phyloP scores from a whole-genome alignment of 2,113 vertebrate genomes.

The Toxostoma redivivum region DNA sequence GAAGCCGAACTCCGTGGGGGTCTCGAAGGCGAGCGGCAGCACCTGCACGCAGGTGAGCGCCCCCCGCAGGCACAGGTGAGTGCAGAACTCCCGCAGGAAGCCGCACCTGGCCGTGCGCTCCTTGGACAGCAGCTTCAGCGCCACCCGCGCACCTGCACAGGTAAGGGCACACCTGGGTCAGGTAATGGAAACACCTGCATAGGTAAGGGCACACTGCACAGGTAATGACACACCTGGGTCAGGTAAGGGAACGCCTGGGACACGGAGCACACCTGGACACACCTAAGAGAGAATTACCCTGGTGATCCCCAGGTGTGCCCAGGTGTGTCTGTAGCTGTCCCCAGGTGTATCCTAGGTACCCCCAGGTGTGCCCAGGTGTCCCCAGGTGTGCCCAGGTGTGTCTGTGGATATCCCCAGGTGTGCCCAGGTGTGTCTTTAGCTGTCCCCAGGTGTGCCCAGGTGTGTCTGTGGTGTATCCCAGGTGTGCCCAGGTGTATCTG shows the following conservation, averaged over 20 bases:
- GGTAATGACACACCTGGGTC: not conserved
- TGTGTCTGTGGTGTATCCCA: not conserved
- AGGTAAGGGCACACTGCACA: no score
- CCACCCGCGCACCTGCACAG: not conserved
- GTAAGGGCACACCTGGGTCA: not conserved
- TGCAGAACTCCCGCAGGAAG: not conserved
- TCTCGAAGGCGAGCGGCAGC: not conserved
- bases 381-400: no score
- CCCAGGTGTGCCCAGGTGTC: no score
- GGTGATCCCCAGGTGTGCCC: not conserved
- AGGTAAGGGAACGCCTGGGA: not conserved
- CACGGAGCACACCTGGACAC: not conserved
- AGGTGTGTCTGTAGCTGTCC: no score
- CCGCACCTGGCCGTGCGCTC: not conserved
- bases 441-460: not conserved
- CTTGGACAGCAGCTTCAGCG: not conserved
- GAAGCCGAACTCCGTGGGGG: not conserved
- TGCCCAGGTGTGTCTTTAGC: no score
- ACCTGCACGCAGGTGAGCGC: not conserved
- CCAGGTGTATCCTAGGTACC: not conserved
- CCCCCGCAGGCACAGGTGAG: not conserved
- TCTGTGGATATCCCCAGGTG: not conserved
- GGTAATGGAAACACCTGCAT: not conserved
- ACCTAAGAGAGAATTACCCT: not conserved
- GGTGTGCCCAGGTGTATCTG: not conserved